Conservation (phyloP, 1,140 invertebrate genomes). For the Achroia grisella region DNA sequence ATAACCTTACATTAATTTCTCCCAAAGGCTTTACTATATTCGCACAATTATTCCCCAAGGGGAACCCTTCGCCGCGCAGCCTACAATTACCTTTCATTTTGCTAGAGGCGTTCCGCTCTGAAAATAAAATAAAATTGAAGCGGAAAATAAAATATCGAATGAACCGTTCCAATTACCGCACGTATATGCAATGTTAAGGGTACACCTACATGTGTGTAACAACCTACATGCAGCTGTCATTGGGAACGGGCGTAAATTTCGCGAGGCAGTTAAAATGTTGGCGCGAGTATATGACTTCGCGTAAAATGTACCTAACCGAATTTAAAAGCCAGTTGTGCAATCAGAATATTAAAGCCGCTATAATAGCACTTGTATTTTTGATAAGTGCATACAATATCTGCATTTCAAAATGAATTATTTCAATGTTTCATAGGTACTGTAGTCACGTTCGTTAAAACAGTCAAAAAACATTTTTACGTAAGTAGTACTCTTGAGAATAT, state of each 20-base stretch:
- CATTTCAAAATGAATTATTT: background rate
- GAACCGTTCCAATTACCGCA: constrained; percentile 49
- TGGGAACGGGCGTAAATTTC: constrained; percentile 17
- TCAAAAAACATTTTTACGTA: background rate
- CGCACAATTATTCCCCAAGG: constrained; percentile 67
- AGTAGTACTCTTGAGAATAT: background rate
- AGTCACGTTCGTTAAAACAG: constrained; percentile 1
- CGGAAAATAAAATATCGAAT: constrained; percentile 59
- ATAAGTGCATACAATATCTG: constrained; percentile 4
- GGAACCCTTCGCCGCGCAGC: constrained; percentile 55
- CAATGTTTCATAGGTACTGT: constrained; percentile 2
- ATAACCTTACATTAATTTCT: constrained; percentile 65
- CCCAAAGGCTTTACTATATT: constrained; percentile 53
- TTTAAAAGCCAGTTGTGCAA: constrained; percentile 16
- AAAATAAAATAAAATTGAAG: constrained; percentile 63
- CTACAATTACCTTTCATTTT: constrained; percentile 67
- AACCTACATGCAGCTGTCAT: constrained; percentile 14
- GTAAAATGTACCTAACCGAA: constrained; percentile 13
- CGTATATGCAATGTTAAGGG: constrained; percentile 23
- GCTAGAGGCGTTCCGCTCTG: constrained; percentile 42
- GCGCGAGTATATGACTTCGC: constrained; percentile 8
- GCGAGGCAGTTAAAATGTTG: constrained; percentile 20
- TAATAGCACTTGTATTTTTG: constrained; percentile 7
- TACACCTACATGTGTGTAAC: constrained; percentile 10
- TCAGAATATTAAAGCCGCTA: constrained; percentile 10